A percentile compares a stretch with the other conserved stretches of the same genome.
These are phyloP conservation scores for Amblyornis subalaris DNA, from an alignment of 2,113 vertebrate species.

Conservation along the genomic window DNA sequence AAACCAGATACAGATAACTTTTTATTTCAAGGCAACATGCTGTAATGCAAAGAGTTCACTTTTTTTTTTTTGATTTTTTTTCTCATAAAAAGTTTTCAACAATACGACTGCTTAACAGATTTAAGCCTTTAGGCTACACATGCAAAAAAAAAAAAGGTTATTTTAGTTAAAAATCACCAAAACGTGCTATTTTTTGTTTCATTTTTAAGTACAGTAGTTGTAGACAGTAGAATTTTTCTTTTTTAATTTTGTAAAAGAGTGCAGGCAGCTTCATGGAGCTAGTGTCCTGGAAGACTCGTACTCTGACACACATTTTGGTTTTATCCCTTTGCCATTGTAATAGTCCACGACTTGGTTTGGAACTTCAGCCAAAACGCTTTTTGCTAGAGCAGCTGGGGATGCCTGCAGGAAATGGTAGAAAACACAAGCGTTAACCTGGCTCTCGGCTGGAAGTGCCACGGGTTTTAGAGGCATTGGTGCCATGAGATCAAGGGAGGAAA, in stretches of 20 bases:
- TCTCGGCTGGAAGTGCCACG: background rate
- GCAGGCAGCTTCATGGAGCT: slow-evolving; percentile 77
- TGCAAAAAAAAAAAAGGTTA: slow-evolving; percentile 84
- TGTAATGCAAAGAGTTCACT: slow-evolving; percentile 81
- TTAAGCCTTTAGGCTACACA: slow-evolving; percentile 78
- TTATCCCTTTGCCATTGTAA: slow-evolving; percentile 96
- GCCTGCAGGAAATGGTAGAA: slow-evolving; percentile 78
- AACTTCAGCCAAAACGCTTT: slow-evolving; percentile 94
- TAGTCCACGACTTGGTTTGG: slow-evolving; percentile 99
- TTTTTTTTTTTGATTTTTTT: slow-evolving; percentile 60
- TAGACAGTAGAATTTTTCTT: slow-evolving; percentile 54
- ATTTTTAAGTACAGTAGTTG: slow-evolving; percentile 65
- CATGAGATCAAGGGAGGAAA: background rate
- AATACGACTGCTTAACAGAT: slow-evolving; percentile 74
- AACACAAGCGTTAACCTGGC: slow-evolving; percentile 37
- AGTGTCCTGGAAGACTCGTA: slow-evolving; percentile 92
- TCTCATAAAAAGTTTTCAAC: slow-evolving; percentile 85
- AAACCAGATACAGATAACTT: slow-evolving; percentile 80
- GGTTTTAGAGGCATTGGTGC: background rate
- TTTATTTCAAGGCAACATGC: slow-evolving; percentile 86
- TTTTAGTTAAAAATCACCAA: slow-evolving; percentile 79
- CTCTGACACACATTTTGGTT: slow-evolving; percentile 90
- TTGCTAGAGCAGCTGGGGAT: slow-evolving; percentile 92
- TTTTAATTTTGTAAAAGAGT: slow-evolving; percentile 65
- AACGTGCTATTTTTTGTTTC: slow-evolving; percentile 77